Evolutionary conservation across 2,888 invertebrate species (phyloP).

Genomic region (Nipponacmea schrenckii): DNA sequence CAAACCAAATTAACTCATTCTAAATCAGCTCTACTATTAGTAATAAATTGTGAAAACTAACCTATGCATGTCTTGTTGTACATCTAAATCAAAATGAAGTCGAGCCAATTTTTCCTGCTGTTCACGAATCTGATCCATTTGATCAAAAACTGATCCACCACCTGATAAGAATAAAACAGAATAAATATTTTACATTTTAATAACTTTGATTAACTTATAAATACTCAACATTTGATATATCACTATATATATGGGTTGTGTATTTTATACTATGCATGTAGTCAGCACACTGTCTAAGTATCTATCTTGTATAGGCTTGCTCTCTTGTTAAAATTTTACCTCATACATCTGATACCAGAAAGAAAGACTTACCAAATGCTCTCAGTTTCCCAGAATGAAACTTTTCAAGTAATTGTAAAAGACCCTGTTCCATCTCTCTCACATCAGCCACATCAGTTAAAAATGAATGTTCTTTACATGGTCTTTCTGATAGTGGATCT

Average conservation of each 20-base stretch:
- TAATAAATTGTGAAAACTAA: conserved; percentile 18
- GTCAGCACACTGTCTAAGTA: too few relatives aligned
- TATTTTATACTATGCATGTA: too few relatives aligned
- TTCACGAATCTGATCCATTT: conserved; percentile 95
- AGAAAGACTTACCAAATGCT: conserved; percentile 80
- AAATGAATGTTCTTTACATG: conserved; percentile 73
- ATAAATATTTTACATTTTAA: neutral
- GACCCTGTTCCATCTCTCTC: conserved; percentile 92
- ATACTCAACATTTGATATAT: neutral
- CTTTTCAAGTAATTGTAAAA: conserved; percentile 88
- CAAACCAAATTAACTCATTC: neutral
- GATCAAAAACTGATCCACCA: conserved; percentile 89
- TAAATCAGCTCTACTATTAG: neutral
- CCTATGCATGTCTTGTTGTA: conserved; percentile 69
- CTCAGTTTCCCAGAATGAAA: conserved; percentile 93
- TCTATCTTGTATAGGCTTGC: too few relatives aligned
- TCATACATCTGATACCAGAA: too few relatives aligned
- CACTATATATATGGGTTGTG: neutral
- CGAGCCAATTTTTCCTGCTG: conserved; percentile 93
- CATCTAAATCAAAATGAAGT: conserved; percentile 87
- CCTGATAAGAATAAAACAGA: conserved; percentile 53
- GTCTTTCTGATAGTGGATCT: conserved; percentile 29
- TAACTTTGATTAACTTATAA: neutral
- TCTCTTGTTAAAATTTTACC: too few relatives aligned
- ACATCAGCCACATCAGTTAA: conserved; percentile 92